Base-by-base conservation (phyloP, 2,888 invertebrate species). In the Argynnis bischoffii region DNA sequence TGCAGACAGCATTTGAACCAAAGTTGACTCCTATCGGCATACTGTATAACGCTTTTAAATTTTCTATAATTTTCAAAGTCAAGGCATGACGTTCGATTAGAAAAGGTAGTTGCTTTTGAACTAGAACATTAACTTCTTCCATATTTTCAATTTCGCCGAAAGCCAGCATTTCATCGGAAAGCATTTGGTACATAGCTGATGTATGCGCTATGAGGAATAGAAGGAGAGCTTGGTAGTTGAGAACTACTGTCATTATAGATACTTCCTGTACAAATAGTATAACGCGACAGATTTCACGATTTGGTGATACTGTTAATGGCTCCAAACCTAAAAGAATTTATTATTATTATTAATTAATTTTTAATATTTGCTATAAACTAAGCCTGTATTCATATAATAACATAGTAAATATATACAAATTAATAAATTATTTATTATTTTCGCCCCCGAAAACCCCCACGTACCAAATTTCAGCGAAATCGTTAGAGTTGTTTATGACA, bases 11-110 rank as follows among this genome's bases (percentile, higher is more conserved):
- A 60, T 89, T 89, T 0, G 83, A 78, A 0, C 81, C 85, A 61
- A 90, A 91, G 63, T 90, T 87, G 0, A 91, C 80, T 6, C 92
- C 92, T 3, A 90, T 76, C 6, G 90, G 84, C 15, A 83, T 73
- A 56, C 87, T 89, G 68, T 88, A 91, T 1, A 92, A 74, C 4
- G 72, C 63, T 66, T 87, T 86, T 0, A 90, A 67, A 21, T 82
- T 81, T 0, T 79, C 72, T 6, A 84, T 78, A 1, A 82, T 79
- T 2, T 77, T 75, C n/a, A 91, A 73, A 1, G 78, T 80, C 18
- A 84, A 63, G 2, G 74, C 67, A 66, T 91, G 90, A 1, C 89
- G 84, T 1, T 69, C 50, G 2, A 88, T 79, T 4, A 90, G 48
- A 3, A 31, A 56, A 0, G 82, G 78, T 0, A 92, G 71, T 47